Base-by-base conservation (phyloP, 2,113 vertebrate species). In the Heterocephalus glaber region DNA sequence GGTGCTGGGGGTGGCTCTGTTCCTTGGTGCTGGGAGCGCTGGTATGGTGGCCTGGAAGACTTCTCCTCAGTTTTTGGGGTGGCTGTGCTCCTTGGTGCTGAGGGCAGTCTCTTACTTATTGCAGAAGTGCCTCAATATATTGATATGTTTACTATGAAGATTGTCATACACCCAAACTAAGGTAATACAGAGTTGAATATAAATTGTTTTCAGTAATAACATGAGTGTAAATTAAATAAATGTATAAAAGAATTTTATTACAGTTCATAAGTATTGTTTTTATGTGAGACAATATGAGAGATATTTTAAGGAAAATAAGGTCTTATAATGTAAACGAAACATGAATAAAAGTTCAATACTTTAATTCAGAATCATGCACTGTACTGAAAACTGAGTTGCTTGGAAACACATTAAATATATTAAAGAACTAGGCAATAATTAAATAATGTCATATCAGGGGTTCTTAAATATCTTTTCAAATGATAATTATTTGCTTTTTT, bases 61-160 rank as follows among this genome's bases (percentile, higher is more conserved):
- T n/a, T n/a, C n/a, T n/a, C n/a, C n/a, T n/a, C n/a, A n/a, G n/a
- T n/a, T n/a, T n/a, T n/a, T n/a, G n/a, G n/a, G n/a, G n/a, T n/a
- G n/a, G n/a, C n/a, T n/a, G n/a, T n/a, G n/a, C n/a, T n/a, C n/a
- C n/a, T n/a, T n/a, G n/a, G n/a, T n/a, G n/a, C n/a, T n/a, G n/a
- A n/a, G n/a, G n/a, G n/a, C n/a, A n/a, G n/a, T n/a, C n/a, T 95
- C 65, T 93, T 47, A 70, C 12, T 88, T 96, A 72, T 38, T 93
- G 63, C 7, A 76, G 30, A 19, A 83, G n/a, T 81, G 52, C 86
- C 17, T 86, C 28, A 86, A n/a, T 82, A 58, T 92, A 77, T 77
- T 92, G n/a, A 94, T 94, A 74, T 79, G 19, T 96, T 80, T 72
- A 54, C 56, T 20, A 17, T 58, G 38, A 30, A 87, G 26, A 88